These are phyloP conservation scores for Zophobas atratus DNA, from an alignment of 1,140 invertebrate species.

Conservation along the genomic window DNA sequence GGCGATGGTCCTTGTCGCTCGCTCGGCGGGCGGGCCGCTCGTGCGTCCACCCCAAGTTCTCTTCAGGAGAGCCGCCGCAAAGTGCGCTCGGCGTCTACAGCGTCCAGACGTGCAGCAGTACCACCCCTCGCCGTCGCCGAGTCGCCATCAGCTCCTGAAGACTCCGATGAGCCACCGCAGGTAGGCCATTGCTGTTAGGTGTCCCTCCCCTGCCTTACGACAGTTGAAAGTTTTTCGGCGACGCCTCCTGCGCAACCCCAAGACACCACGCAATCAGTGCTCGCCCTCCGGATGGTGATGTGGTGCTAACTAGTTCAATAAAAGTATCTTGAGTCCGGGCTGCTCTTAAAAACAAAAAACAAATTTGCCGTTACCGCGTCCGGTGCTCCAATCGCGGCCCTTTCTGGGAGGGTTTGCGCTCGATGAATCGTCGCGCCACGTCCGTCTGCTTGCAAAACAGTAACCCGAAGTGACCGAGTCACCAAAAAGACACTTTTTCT, in stretches of 20 bases:
- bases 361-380: no score
- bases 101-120: constrained; percentile 60
- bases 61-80: constrained; percentile 58
- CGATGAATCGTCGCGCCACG: no score
- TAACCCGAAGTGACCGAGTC: no score
- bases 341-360: no score
- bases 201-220: constrained; percentile 59
- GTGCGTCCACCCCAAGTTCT: constrained; percentile 61
- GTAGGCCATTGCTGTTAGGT: constrained; percentile 38
- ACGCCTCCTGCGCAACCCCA: constrained; percentile 60
- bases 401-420: no score
- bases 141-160: constrained; percentile 44
- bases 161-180: constrained; percentile 20
- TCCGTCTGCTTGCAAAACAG: no score
- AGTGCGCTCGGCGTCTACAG: constrained; percentile 61
- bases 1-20: constrained; percentile 59
- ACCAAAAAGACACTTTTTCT: no score
- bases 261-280: constrained; percentile 47
- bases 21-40: constrained; percentile 57
- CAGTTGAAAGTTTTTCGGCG: constrained; percentile 64
- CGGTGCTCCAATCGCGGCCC: no score
- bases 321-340: no score
- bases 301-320: no score
- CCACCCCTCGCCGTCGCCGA: constrained; percentile 53
- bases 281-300: constrained; percentile 5